Conservation (phyloP, 1,140 invertebrate genomes). For the Cydia fagiglandana region DNA sequence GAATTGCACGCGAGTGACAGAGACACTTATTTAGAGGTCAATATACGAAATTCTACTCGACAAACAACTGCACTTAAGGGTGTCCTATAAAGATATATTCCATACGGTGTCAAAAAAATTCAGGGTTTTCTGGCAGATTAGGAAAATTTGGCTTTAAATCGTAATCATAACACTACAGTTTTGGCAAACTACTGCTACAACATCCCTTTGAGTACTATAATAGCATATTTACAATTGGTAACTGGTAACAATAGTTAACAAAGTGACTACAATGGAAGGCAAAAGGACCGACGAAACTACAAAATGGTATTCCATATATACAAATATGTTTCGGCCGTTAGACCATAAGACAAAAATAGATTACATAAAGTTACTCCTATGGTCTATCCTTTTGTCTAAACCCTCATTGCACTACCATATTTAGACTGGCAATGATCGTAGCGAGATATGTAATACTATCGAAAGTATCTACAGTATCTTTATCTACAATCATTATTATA, state of each 20-base stretch:
- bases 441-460: neutral
- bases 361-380: slow-evolving; percentile 2
- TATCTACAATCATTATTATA: neutral
- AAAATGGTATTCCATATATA: slow-evolving; percentile 60
- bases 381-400: slow-evolving; percentile 4
- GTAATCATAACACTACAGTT: neutral
- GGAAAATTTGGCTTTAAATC: neutral
- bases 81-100: too few relatives aligned
- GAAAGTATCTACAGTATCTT: slow-evolving; percentile 22
- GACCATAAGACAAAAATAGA: neutral
- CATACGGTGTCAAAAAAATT: too few relatives aligned
- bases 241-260: slow-evolving; percentile 66
- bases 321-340: slow-evolving; percentile 45
- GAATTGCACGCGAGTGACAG: neutral
- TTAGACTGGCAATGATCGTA: neutral
- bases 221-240: slow-evolving; percentile 63
- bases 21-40: neutral
- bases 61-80: too few relatives aligned
- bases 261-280: slow-evolving; percentile 59
- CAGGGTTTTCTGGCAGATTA: neutral
- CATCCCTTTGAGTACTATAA: slow-evolving; percentile 39
- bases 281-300: slow-evolving; percentile 8
- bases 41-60: neutral
- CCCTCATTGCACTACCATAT: neutral
- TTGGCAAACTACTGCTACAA: slow-evolving; percentile 44